Evolutionary conservation across 1,140 invertebrate species (phyloP).

Genomic region (Drosophila ambigua): DNA sequence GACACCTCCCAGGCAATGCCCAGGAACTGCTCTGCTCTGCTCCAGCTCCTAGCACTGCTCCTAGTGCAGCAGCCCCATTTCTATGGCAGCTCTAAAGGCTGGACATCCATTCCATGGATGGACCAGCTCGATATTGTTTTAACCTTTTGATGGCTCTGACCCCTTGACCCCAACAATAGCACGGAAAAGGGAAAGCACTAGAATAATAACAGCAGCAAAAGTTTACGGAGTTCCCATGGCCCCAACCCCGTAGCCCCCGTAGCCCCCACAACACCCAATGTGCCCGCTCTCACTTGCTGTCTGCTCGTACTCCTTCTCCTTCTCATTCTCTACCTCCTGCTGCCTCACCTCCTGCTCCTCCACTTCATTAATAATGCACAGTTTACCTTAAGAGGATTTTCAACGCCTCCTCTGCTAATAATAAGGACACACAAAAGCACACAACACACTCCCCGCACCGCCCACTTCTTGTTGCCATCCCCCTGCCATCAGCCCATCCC

Average conservation of each 20-base stretch:
- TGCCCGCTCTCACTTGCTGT: neutral
- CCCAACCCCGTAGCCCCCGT: too few species aligned
- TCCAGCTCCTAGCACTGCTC: too few species aligned
- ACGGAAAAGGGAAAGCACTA: slow-evolving; percentile 18
- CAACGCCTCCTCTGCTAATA: slow-evolving; percentile 78
- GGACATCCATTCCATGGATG: too few species aligned
- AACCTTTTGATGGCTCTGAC: slow-evolving; percentile 12
- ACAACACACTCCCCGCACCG: slow-evolving; percentile 2
- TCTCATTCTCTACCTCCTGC: neutral
- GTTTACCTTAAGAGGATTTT: slow-evolving; percentile 81
- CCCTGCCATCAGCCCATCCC: neutral
- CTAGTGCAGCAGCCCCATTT: too few species aligned
- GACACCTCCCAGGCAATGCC: too few species aligned
- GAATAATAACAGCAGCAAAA: too few species aligned
- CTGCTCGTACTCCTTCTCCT: too few species aligned
- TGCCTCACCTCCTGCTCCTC: neutral
- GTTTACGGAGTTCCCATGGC: slow-evolving; percentile 3
- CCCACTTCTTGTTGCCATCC: slow-evolving; percentile 11
- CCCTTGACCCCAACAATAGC: slow-evolving; percentile 31
- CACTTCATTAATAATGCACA: slow-evolving; percentile 77
- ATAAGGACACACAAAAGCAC: slow-evolving; percentile 67
- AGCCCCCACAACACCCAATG: slow-evolving; percentile 4
- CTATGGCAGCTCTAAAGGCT: too few species aligned
- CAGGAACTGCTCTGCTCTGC: too few species aligned
- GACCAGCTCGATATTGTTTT: neutral